These are phyloP conservation scores for Pomatorhinus ruficollis DNA, from an alignment of 2,113 vertebrate species.

Conservation along the genomic window DNA sequence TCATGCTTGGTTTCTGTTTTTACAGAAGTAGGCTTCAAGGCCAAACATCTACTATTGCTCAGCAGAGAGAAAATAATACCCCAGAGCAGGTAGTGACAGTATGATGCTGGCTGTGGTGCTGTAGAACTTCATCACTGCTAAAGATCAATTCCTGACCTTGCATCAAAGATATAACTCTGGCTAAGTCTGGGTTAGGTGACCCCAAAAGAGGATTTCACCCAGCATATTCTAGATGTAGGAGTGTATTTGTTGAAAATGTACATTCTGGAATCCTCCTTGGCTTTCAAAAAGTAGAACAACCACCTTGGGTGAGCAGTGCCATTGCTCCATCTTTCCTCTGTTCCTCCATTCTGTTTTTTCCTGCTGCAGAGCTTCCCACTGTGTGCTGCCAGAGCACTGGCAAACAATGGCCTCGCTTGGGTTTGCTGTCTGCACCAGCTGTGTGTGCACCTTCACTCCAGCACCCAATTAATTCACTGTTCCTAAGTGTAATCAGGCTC, in stretches of 20 bases:
- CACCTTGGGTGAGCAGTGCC: background rate
- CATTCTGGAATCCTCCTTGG: background rate
- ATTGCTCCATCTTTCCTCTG: background rate
- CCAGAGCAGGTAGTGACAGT: background rate
- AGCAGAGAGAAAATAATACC: background rate
- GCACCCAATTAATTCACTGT: background rate
- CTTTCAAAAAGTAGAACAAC: background rate
- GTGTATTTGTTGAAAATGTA: background rate
- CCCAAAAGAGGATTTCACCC: background rate
- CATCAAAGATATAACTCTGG: background rate
- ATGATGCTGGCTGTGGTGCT: background rate
- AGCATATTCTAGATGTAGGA: background rate
- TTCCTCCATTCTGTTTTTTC: background rate
- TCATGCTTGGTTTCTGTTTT: background rate
- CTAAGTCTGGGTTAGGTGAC: background rate
- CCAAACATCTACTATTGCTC: background rate
- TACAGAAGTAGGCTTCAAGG: background rate
- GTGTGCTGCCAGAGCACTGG: background rate
- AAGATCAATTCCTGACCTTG: background rate
- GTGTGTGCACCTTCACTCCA: background rate
- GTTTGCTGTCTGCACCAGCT: background rate
- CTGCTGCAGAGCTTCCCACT: background rate
- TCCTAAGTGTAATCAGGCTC: background rate
- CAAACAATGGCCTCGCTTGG: accelerated
- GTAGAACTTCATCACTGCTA: background rate